Evolutionary conservation across 2,797 vertebrate genomes (phyloP), one percentile per base, ranked within the genome.

Genomic region (Falco columbarius): DNA sequence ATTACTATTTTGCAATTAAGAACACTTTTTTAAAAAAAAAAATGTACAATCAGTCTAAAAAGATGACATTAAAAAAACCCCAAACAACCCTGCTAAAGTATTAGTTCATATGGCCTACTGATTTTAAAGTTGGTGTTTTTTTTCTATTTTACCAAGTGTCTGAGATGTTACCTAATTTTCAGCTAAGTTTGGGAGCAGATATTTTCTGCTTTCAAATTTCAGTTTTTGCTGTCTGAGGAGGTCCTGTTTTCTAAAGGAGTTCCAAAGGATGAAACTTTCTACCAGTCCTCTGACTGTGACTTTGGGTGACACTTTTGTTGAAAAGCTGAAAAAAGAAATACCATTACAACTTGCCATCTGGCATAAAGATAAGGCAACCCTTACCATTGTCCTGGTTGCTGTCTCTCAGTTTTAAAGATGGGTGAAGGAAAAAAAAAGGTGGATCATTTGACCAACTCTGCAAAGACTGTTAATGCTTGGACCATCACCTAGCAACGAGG

Each of bases 41-140:
- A 59, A 27, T 10, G 15, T 26, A 52, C 19, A 52, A 3, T 16
- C 30, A 42, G 9, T 55, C 23, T 58, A 77, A 72, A 75, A 85
- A 36, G 3, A 42, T 24, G 8, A 40, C 16, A 58, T 32, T 63
- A 63, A 12, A 27, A 14, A 52, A 66, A 68, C 12, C 38, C 36
- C 36, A 38, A 38, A 38, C 36, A 54, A 3, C 0, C 0, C 15
- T 40, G 11, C 12, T n/a, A 61, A 40, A 40, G 24, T 58, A 30
- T 36, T 30, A 62, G 22, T 22, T 59, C 44, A n/a, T 70, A 52
- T 74, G 6, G n/a, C 8, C 12, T 46, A 14, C 12, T 29, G 0
- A 27, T 77, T 86, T 77, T 2, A 42, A 62, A 61, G 2, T 1
- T 1, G 0, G 24, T 10, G 74, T 1, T 0, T 27, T 71, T 55